Conservation (phyloP, 92 coral and sea anemone genomes). For the Palythoa grandis region DNA sequence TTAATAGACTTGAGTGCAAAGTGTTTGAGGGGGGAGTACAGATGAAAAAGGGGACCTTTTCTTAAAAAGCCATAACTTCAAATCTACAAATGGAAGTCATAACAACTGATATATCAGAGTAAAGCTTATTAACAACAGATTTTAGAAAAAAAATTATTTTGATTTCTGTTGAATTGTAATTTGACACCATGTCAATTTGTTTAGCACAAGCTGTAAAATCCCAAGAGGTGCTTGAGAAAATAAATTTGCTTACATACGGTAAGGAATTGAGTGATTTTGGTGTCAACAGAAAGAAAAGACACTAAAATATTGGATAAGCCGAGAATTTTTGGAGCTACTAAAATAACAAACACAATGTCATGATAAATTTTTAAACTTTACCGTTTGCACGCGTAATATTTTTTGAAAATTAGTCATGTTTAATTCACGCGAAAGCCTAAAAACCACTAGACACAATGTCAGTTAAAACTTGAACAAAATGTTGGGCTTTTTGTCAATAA, state of each 20-base stretch:
- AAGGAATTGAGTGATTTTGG: slow-evolving; percentile 33
- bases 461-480: slow-evolving; percentile 1
- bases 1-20: no score
- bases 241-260: slow-evolving; percentile 36
- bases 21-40: no score
- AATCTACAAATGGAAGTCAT: not conserved
- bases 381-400: no score
- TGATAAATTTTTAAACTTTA: no score
- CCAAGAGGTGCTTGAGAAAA: slow-evolving; percentile 52
- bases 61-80: not conserved
- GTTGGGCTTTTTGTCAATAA: slow-evolving; percentile 17
- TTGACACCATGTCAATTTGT: slow-evolving; percentile 33
- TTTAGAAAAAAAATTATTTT: slow-evolving; percentile 30
- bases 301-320: slow-evolving; percentile 44
- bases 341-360: not conserved
- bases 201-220: slow-evolving; percentile 47
- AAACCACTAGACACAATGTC: slow-evolving; percentile 9
- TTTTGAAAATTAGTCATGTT: no score
- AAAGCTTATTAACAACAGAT: slow-evolving; percentile 13
- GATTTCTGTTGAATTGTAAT: slow-evolving; percentile 12
- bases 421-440: no score
- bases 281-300: slow-evolving; percentile 36
- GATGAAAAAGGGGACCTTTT: no score
- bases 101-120: not conserved
- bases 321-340: slow-evolving; percentile 43